Evolutionary conservation across 2,888 invertebrate species (phyloP), one percentile per base, ranked within the genome.

Genomic region (Dioctria linearis): DNA sequence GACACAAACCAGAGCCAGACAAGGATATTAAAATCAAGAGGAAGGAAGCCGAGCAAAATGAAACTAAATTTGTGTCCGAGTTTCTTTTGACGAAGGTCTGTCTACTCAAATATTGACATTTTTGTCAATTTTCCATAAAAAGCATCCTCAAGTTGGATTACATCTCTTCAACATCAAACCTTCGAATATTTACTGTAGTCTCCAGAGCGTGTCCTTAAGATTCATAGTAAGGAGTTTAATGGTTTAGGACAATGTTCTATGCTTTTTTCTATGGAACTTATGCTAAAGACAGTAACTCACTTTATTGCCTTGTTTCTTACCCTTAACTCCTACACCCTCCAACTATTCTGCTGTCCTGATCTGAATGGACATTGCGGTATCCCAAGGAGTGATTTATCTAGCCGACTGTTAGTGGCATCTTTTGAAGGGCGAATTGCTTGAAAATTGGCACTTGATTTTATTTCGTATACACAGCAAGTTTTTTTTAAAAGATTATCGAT

Each of bases 371-470:
- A 43, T 13, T 67, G 67, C 46, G 67, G 67, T 46, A 67, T 67
- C 71, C 71, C 54, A 54, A 71, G 71, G 71, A 71, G 71, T 8
- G 51, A 71, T 51, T 71, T 71, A 46, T 71, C 71, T 54, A 40
- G 46, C 71, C 71, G 54, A 54, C 11, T 71, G 71, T 71, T 51
- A 71, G 54, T 71, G 51, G 54, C 51, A 51, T 71, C 71, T 51
- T 71, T 71, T 39, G 71, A 71, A 51, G 54, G 71, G 40, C 51
- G 40, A 71, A 71, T 71, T 51, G 51, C 71, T 71, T 11, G 39
- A 71, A 71, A 51, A 71, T 71, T 71, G 51, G 71, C 25, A 71
- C 71, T 51, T 71, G 71, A 71, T 51, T 71, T 54, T 71, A 49
- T 39, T 71, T 71, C 51, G 51, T 71, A 37, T 54, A 54, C 71